These are phyloP conservation scores for Platygyra sinensis DNA, from an alignment of 64 coral and sea anemone species.

Conservation along the genomic window DNA sequence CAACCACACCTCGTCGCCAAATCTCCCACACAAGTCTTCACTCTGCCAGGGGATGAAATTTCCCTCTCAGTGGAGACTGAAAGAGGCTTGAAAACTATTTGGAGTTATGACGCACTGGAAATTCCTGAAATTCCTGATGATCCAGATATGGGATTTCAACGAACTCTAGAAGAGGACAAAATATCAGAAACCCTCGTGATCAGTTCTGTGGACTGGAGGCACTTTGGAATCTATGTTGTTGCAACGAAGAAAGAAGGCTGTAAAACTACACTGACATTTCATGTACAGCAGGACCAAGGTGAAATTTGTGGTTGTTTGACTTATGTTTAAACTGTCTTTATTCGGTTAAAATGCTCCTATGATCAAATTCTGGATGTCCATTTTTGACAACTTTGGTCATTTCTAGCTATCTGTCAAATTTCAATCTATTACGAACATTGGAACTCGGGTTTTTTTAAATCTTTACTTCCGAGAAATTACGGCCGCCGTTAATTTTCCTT, in stretches of 20 bases:
- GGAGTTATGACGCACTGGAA: constrained; percentile 71
- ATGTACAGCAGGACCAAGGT: constrained; percentile 75
- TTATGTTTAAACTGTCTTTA: neutral
- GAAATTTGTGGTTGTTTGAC: neutral
- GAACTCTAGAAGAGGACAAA: constrained; percentile 6
- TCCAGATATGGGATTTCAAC: constrained; percentile 68
- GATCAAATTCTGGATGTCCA: no score
- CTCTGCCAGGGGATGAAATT: constrained; percentile 50
- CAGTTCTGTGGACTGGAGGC: constrained; percentile 59
- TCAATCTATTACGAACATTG: no score
- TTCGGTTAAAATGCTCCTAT: neutral
- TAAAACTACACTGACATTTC: constrained; percentile 44
- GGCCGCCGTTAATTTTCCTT: no score
- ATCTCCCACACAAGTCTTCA: constrained; percentile 32
- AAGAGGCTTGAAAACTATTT: constrained; percentile 35
- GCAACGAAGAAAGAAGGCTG: constrained; percentile 54
- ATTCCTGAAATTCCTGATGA: constrained; percentile 78
- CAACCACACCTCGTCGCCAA: constrained; percentile 58
- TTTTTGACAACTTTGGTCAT: no score
- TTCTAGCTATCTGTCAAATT: no score
- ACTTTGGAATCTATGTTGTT: constrained; percentile 81
- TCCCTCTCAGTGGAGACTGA: constrained; percentile 54
- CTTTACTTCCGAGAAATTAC: no score
- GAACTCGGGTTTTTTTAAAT: no score
- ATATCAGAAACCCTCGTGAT: constrained; percentile 66